Evolutionary conservation across 2,797 vertebrate species (phyloP).

Genomic region (Cynopterus sphinx): DNA sequence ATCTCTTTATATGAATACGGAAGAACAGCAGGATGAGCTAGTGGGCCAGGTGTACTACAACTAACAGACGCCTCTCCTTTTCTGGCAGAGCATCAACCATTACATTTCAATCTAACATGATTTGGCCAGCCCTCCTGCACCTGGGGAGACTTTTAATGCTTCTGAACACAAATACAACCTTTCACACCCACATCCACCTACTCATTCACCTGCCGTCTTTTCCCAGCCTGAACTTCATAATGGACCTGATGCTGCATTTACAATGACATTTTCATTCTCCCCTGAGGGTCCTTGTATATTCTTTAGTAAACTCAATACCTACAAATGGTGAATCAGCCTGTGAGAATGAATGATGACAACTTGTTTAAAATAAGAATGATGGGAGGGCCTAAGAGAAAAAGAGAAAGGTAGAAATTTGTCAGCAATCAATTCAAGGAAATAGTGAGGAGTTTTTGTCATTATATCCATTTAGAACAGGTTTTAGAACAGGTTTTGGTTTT

Average conservation of each 20-base stretch:
- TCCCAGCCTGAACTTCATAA: slow-evolving; percentile 47
- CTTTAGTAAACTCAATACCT: background rate
- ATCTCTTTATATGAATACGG: slow-evolving; percentile 33
- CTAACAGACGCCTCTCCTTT: background rate
- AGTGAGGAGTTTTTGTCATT: background rate
- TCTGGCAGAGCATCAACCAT: slow-evolving; percentile 43
- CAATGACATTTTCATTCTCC: background rate
- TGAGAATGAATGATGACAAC: background rate
- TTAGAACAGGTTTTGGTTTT: background rate
- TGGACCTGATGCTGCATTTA: background rate
- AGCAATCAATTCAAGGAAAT: slow-evolving; percentile 28
- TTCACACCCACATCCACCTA: background rate
- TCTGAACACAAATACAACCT: slow-evolving; percentile 21
- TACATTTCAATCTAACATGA: slow-evolving; percentile 36
- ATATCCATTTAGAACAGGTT: background rate
- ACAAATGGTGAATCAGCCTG: background rate
- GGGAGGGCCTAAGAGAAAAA: background rate
- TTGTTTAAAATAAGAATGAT: slow-evolving; percentile 32
- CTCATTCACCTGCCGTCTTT: background rate
- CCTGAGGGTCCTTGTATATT: background rate
- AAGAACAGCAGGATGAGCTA: slow-evolving; percentile 45
- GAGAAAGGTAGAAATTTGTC: slow-evolving; percentile 22
- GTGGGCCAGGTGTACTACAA: slow-evolving; percentile 51
- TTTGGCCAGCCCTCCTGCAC: slow-evolving; percentile 37
- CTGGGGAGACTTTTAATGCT: slow-evolving; percentile 48